Conservation (phyloP, 2,888 invertebrate genomes). For the Dynastes hyllus region DNA sequence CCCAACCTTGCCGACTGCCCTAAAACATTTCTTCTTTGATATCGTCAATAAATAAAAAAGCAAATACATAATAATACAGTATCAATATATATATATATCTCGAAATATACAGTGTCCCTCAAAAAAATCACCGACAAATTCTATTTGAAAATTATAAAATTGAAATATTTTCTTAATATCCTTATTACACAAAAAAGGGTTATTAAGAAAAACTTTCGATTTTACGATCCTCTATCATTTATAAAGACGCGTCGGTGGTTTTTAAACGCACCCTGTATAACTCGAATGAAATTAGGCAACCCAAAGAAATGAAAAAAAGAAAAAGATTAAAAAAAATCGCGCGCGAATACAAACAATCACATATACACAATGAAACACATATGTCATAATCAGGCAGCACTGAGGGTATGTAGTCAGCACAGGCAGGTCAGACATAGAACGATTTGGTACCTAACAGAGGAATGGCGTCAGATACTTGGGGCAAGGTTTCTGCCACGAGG, state of each 20-base stretch:
- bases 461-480: slow-evolving; percentile 99
- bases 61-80: slow-evolving; percentile 28
- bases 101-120: not conserved
- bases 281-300: slow-evolving; percentile 53
- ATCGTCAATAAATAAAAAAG: slow-evolving; percentile 57
- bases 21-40: slow-evolving; percentile 72
- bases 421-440: slow-evolving; percentile 73
- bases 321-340: slow-evolving; percentile 59
- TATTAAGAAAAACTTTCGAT: no score
- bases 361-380: slow-evolving; percentile 71
- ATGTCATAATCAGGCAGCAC: slow-evolving; percentile 69
- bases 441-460: slow-evolving; percentile 95
- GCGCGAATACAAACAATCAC: slow-evolving; percentile 70
- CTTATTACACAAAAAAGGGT: no score
- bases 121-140: slow-evolving; percentile 18
- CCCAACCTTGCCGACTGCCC: slow-evolving; percentile 63
- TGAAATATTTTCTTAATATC: no score
- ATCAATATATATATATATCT: slow-evolving; percentile 24
- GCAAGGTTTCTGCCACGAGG: slow-evolving; percentile 99
- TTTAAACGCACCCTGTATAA: slow-evolving; percentile 11
- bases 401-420: slow-evolving; percentile 70
- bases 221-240: no score
- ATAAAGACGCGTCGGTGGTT: no score
- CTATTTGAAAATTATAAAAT: no score
- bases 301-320: slow-evolving; percentile 45